phyloP scores from a whole-genome alignment of 2,113 vertebrate species.

The Strigops habroptila region DNA sequence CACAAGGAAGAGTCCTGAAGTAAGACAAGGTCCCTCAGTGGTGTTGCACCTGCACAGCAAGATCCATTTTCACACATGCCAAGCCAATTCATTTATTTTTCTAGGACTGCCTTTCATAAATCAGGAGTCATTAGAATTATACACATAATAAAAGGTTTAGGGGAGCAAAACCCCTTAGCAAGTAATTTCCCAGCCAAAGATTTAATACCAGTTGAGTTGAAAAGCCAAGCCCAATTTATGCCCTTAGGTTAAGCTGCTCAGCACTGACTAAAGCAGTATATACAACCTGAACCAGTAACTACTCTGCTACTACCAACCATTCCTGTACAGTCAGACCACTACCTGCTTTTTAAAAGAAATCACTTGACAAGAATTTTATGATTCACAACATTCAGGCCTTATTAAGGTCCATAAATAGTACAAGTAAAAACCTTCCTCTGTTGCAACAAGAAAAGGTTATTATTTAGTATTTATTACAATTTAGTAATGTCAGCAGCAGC shows the following conservation, averaged over 20 bases:
- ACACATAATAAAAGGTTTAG: background rate
- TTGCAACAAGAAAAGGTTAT: background rate
- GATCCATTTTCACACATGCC: background rate
- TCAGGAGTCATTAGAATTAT: background rate
- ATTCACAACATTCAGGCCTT: background rate
- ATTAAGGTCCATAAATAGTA: constrained; percentile 42
- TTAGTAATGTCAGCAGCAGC: constrained; percentile 19
- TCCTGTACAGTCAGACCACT: background rate
- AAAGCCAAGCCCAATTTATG: background rate
- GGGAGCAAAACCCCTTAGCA: background rate
- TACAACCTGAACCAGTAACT: background rate
- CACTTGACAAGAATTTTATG: background rate
- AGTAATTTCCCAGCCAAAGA: background rate
- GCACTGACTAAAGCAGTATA: background rate
- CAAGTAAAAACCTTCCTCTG: background rate
- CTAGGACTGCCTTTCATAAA: background rate
- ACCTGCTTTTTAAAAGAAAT: background rate
- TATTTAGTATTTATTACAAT: background rate
- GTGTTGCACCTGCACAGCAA: background rate
- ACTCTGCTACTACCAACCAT: background rate
- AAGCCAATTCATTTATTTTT: background rate
- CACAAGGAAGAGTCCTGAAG: background rate
- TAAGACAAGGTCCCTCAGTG: background rate
- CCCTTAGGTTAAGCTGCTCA: background rate
- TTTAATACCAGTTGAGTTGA: background rate